Base-by-base conservation (phyloP, 1,140 invertebrate genomes). In the Drosophila quadrilineata region DNA sequence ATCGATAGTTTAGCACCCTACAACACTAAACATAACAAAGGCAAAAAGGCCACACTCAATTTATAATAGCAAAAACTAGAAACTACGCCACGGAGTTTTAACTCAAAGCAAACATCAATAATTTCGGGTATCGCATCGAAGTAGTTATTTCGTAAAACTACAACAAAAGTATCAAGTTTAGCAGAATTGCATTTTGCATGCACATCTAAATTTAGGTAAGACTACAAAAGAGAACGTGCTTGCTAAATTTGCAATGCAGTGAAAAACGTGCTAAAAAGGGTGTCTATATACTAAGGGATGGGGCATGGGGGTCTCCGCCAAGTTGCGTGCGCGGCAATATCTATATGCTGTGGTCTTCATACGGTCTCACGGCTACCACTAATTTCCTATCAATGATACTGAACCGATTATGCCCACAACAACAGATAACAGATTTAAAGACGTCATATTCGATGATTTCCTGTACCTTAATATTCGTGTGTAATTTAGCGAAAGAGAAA, bases 51-150 rank as follows among this genome's bases (percentile, higher is more conserved):
- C 31, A 43, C 40, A 29, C 33, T 22, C 21, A 59, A 56, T 38
- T 63, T 24, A 31, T 63, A 48, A 49, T 49, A 65, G n/a, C 53
- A 45, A 57, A 33, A 14, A 14, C 36, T 14, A 65, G 48, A 54
- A 66, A 71, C 60, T 67, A 45, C 22, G 29, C 24, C 21, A 52
- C 19, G 12, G 40, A 46, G 60, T 31, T 60, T 31, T 16, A 38
- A 45, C 38, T 48, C 21, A 6, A 53, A 67, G 46, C 22, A 52
- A 50, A 31, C 45, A 22, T 74, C 26, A 79, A 75, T 31, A 69
- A 75, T 58, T 80, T 75, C 72, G 67, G 76, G 69, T 75, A 75
- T 35, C 43, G 71, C 48, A 63, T n/a, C n/a, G 67, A 46, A 62
- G 8, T 29, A 50, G 1, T 48, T 22, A 52, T 59, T 80, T 74